These are phyloP conservation scores for Zootermopsis nevadensis DNA, from an alignment of 2,888 invertebrate genomes.

Conservation along the genomic window DNA sequence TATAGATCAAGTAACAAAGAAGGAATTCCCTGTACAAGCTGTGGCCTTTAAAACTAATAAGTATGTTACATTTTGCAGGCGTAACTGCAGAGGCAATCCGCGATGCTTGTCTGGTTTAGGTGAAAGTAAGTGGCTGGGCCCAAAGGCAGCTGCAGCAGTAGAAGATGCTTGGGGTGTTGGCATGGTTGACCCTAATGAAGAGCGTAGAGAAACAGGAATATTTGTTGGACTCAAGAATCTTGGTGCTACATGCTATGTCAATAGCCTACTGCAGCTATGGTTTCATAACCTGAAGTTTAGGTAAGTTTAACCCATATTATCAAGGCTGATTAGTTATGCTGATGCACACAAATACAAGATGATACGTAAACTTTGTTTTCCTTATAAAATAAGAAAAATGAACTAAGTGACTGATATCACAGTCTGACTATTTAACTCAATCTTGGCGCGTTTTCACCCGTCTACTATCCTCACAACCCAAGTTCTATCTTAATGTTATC, in stretches of 20 bases:
- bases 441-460: too few species aligned
- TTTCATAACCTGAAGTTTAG: constrained; percentile 70
- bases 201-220: constrained; percentile 80
- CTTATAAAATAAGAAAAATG: too few species aligned
- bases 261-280: constrained; percentile 73
- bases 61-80: neutral
- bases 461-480: too few species aligned
- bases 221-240: constrained; percentile 73
- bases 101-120: constrained; percentile 70
- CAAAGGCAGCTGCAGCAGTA: constrained; percentile 63
- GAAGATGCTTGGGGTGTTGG: constrained; percentile 57
- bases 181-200: constrained; percentile 80
- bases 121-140: constrained; percentile 68
- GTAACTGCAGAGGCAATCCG: constrained; percentile 68
- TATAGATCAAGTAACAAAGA: neutral
- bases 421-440: too few species aligned
- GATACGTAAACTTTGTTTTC: too few species aligned
- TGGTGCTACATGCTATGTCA: constrained; percentile 75
- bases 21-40: neutral
- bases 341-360: too few species aligned
- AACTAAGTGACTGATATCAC: too few species aligned
- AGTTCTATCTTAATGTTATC: too few species aligned
- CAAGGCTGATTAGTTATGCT: too few species aligned
- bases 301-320: constrained; percentile 55
- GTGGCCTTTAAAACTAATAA: neutral